Conservation (phyloP, 2,113 vertebrate genomes). For the Paramormyrops kingsleyae region DNA sequence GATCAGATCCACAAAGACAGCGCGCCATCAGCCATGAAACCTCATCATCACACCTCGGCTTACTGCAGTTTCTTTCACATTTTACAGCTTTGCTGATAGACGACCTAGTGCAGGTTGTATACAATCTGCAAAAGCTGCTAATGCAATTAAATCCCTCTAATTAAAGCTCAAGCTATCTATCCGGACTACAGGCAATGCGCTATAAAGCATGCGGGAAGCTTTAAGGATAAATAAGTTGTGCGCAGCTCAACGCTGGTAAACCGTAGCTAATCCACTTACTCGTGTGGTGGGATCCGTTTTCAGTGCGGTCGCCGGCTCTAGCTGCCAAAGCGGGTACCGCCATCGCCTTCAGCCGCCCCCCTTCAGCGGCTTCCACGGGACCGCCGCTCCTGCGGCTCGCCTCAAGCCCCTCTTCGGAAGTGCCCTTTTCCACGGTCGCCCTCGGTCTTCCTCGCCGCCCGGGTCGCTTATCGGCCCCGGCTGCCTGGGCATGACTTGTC, state of each 20-base stretch:
- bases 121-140: neutral
- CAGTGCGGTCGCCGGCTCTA: neutral
- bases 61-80: neutral
- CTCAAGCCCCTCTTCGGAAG: neutral
- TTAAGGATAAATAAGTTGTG: neutral
- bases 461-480: constrained; percentile 23
- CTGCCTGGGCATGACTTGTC: constrained; percentile 24
- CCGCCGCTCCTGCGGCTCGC: constrained; percentile 2
- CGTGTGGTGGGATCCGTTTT: constrained; percentile 31
- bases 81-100: neutral
- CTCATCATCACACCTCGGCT: neutral
- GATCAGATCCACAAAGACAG: constrained; percentile 1
- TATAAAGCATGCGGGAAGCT: neutral
- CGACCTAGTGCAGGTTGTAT: neutral
- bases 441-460: constrained; percentile 39
- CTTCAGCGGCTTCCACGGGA: neutral
- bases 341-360: neutral
- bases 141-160: neutral
- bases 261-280: neutral
- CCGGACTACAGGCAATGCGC: neutral
- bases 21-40: neutral
- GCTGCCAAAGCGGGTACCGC: neutral
- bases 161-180: neutral
- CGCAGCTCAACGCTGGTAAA: neutral
- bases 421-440: neutral